These are phyloP conservation scores for Martes martes DNA, from an alignment of 2,113 vertebrate species.

Conservation along the genomic window DNA sequence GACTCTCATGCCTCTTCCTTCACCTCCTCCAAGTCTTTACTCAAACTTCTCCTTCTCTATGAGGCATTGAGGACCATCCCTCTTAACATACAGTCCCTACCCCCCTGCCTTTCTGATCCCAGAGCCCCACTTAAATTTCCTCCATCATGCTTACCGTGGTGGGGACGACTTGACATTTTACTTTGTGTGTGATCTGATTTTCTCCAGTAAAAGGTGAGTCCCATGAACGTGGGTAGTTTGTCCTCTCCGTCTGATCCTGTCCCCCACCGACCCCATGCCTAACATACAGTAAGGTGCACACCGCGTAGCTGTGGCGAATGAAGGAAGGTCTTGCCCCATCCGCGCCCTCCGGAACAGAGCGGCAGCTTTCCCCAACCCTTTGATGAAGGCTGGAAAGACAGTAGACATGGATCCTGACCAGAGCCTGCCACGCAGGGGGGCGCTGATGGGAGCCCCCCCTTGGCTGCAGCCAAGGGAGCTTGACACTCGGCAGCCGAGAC, in stretches of 20 bases:
- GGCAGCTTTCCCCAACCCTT: not conserved
- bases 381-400: not conserved
- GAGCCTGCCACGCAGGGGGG: not conserved
- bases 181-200: not conserved
- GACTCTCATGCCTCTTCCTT: not conserved
- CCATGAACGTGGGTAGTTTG: not conserved
- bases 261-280: not conserved
- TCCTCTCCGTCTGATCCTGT: not conserved
- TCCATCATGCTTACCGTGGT: not conserved
- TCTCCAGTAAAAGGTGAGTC: fast-evolving
- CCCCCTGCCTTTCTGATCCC: no score
- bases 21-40: not conserved
- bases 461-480: not conserved
- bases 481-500: fast-evolving
- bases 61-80: not conserved
- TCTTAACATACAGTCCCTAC: fast-evolving
- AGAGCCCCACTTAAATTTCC: not conserved
- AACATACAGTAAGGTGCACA: fast-evolving
- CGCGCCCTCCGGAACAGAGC: not conserved
- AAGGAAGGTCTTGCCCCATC: no score
- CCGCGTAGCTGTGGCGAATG: fast-evolving
- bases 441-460: fast-evolving
- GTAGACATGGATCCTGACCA: not conserved
- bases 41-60: not conserved
- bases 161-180: not conserved